phyloP scores from a whole-genome alignment of 1,140 invertebrate genomes.

The Cherax destructor region DNA sequence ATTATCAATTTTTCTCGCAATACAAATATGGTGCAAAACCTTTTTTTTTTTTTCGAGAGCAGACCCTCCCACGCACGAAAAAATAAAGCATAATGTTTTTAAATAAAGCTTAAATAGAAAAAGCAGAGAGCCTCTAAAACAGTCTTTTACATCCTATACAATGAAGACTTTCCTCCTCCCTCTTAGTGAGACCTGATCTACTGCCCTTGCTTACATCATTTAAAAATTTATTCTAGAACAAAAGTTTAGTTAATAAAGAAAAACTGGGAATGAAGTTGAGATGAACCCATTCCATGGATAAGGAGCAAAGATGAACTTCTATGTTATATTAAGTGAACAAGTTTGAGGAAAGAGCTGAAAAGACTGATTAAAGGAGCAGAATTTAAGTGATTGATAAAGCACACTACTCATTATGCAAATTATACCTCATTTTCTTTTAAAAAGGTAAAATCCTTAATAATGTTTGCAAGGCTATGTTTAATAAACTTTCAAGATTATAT shows the following conservation, averaged over 20 bases:
- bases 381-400: conserved; percentile 1
- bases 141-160: background rate
- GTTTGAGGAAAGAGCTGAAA: background rate
- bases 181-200: background rate
- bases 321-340: background rate
- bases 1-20: too few relatives aligned
- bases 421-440: background rate
- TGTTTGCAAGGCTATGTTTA: too few relatives aligned
- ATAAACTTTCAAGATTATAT: too few relatives aligned
- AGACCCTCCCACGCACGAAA: background rate
- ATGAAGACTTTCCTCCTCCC: background rate
- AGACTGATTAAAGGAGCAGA: background rate
- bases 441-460: background rate
- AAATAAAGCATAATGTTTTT: too few relatives aligned
- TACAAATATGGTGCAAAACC: background rate
- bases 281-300: background rate
- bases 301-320: background rate
- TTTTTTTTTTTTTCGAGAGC: background rate
- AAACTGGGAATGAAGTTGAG: background rate
- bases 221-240: background rate
- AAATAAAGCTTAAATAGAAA: background rate
- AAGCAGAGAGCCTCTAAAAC: background rate
- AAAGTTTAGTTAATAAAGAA: background rate
- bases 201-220: background rate
- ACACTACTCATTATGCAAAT: background rate